Evolutionary conservation across 1,140 invertebrate genomes (phyloP), one percentile per base, ranked within the genome.

Genomic region (Oryzaephilus surinamensis): DNA sequence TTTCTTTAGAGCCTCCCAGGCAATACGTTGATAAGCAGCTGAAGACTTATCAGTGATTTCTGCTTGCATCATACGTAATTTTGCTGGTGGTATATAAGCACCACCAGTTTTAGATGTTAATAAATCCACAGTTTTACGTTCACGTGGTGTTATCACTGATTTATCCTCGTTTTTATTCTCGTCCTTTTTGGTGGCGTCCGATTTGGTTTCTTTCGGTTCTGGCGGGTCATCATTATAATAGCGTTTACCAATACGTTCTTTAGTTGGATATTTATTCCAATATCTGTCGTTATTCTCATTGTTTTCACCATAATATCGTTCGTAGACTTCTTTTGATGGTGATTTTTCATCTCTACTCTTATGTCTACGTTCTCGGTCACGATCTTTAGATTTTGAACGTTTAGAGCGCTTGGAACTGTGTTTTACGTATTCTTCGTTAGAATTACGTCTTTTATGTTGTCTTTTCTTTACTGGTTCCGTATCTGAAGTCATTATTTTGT

Each of bases 1-100:
- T 60, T 99, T 99, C 58, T 99, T 99, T 10, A 99, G 63, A 0
- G 92, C 91, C 72, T 99, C 96, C 97, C 96, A 99, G 2, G 95
- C 84, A 8, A 99, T 80, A 47, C 96, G 70, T 65, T 99, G 97
- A 68, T 92, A 99, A 6, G 87, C 85, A 8, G 80, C 76, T 48
- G 88, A 90, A 1, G 79, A 75, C 65, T 97, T 97, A 54, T 97
- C 92, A 0, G 84, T 91, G 13, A 96, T 94, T 58, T 84, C 78
- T 0, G 82, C 84, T 69, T 97, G 91, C 87, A 98, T 91, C 73
- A 95, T 74, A 28, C 82, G 72, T 5, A 99, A 65, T 60, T 88
- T 93, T 0, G 95, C 95, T 2, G 96, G 96, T 2, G 96, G 97
- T 54, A 99, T 99, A 51, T 99, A 99, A 6, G 96, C 94, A 37